Evolutionary conservation across 2,888 invertebrate genomes (phyloP), one percentile per base, ranked within the genome.

Genomic region (Ectobius pallidus): DNA sequence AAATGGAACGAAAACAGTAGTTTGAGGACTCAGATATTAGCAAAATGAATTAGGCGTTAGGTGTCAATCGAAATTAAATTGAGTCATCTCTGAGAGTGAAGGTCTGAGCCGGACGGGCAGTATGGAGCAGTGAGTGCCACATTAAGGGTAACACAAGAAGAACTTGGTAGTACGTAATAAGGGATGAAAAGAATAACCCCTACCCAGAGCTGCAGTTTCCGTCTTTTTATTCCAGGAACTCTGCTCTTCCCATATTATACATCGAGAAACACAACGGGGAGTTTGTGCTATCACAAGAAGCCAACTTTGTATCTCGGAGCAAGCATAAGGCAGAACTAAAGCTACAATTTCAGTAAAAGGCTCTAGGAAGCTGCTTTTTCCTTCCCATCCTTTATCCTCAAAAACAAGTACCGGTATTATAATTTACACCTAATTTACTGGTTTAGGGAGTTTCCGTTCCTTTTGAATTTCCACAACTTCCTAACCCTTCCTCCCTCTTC

Each of bases 391-490:
- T 46, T 65, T 46, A 44, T 44, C 27, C 46, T 27, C 44, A 42
- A 65, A 46, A 65, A 65, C 65, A 65, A 61, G 44, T 44, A 65
- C n/a, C n/a, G n/a, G n/a, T n/a, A n/a, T 65, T 46, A 65, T 46
- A 65, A 65, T 65, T 65, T 65, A 44, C 65, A 65, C 65, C 65
- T 65, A 65, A 65, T 65, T 65, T 65, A 65, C 65, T 27, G 44
- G 27, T 30, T 18, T 46, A 65, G 27, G 65, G 16, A 58, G 58
- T 58, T 30, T 32, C 58, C 58, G 58, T 30, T 58, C 27, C 58
- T 58, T 58, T 30, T 25, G 30, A 30, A 30, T 30, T 58, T 58
- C 27, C 58, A 9, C 52, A 52, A 52, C 58, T 58, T 58, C 16
- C 46, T 34, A 34, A 46, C 9, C n/a, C 58, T 14, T 30, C 30